Percentiles rank a stretch among this genome's conserved stretches.
Conservation (phyloP, 2,113 vertebrate species). For the Aegotheles bennettii region DNA sequence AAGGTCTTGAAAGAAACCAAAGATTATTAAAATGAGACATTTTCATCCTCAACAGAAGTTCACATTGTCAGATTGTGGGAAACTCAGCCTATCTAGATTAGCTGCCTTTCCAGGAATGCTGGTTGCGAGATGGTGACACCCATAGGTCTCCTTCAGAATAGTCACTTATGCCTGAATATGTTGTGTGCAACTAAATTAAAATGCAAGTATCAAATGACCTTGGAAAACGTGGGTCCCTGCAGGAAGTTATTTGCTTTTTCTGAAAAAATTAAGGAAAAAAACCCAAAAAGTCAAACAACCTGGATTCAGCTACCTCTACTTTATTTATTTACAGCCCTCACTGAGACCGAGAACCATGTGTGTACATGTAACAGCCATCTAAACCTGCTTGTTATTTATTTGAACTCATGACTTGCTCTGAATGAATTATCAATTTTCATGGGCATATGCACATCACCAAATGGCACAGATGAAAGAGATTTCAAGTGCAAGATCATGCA, state of each 20-base stretch:
- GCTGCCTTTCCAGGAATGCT: not conserved
- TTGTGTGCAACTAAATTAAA: not conserved
- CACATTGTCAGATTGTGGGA: not conserved
- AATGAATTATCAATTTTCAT: not conserved
- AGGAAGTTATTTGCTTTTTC: not conserved
- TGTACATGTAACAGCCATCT: not conserved
- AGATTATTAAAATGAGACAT: not conserved
- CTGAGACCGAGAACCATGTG: not conserved
- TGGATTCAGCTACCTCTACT: not conserved
- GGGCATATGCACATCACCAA: not conserved
- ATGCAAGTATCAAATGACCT: not conserved
- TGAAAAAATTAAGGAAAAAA: not conserved
- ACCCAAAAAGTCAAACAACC: not conserved
- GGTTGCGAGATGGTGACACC: not conserved
- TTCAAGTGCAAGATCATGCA: not conserved
- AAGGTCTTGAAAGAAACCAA: slow-evolving; percentile 82
- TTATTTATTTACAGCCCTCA: not conserved
- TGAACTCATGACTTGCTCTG: not conserved
- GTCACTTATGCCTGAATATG: rapidly evolving
- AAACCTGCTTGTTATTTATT: not conserved
- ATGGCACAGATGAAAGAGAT: not conserved
- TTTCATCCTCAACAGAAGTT: not conserved
- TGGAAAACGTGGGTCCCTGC: not conserved
- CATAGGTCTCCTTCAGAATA: not conserved
- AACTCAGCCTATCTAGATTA: not conserved